Base-by-base conservation (phyloP, 2,113 vertebrate genomes). In the Antechinus stuartii region DNA sequence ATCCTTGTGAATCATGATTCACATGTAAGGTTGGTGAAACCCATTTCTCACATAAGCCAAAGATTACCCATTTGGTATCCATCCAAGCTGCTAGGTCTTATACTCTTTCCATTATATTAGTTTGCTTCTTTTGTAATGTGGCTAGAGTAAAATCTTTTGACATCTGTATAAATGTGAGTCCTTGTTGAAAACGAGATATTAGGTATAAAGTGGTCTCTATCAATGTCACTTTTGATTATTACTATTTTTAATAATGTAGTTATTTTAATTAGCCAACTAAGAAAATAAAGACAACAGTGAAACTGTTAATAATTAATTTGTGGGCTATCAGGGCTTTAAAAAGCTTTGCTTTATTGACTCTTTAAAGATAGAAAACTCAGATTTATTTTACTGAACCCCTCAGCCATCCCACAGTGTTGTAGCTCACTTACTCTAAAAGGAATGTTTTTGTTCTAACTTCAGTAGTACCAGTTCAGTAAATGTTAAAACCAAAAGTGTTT, bases 341-440 rank as follows among this genome's bases (percentile, higher is more conserved):
- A 8, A 12, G 12, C 42, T 11, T 42, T 19, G 2, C 19, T 26
- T 14, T 89, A 26, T 49, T 0, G 0, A 19, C 54, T 49, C 26
- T 54, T 12, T 12, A 27, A 55, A 91, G 25, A 26, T 11, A 6
- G 22, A 11, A 55, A 24, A 2, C 30, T 22, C 12, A 2, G 50
- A 8, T 2, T 61, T 61, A 0, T 26, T 27, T 53, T 68, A 0
- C 1, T 0, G n/a, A 19, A 11, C 10, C 24, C 10, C 26, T 30
- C 90, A 0, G 0, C 23, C 42, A 1, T 84, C 42, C 90, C 46
- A n/a, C 19, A 53, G 47, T 3, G 0, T 26, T 3, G 0, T 26
- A 24, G 11, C 0, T 0, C 2, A 25, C 35, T 35, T 22, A 1
- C 30, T 2, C 11, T 16, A 30, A 27, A 16, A 24, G n/a, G 2